Evolutionary conservation across 92 coral and sea anemone species (phyloP), one percentile per base, ranked within the genome.

Genomic region (Epizoanthus stellaris): DNA sequence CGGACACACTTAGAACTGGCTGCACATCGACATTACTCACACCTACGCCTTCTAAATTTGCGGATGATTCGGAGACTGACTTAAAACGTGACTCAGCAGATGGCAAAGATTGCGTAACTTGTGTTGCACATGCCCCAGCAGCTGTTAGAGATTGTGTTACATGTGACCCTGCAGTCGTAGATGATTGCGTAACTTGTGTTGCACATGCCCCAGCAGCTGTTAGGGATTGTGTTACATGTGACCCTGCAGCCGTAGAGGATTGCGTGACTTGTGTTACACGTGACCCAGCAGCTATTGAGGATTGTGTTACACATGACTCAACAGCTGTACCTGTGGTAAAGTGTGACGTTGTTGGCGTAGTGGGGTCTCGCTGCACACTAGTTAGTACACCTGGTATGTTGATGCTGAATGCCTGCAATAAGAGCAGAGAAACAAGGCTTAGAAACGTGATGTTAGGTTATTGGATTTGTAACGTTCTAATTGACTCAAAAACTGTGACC

Each of bases 331-430:
- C 62, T 9, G 71, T n/a, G 68, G 73, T 17, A 42, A 66, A 20
- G 69, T 79, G 84, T 69, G 89, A 13, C 57, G 68, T 59, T n/a
- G 80, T 30, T 21, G 73, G 67, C 15, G 43, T 11, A 23, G 76
- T 30, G 52, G 85, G 36, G 6, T 52, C 67, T 13, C 11, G 63
- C 38, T 88, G 89, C 52, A 93, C 85, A 25, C 86, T 87, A 67
- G 81, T 79, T 57, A 93, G 88, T 17, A 93, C 97, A 6, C 87
- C 89, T 8, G 92, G 90, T 8, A 93, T 85, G 76, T 93, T 86
- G 86, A 93, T 89, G 40, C 86, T 93, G 69, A 93, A 93, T 3
- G 97, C 97, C 97, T 93, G 58, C 9, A 54, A 34, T 43, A 21
- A 61, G 19, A 82, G 77, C 86, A n/a, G 36, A 67, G 4, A 59